Evolutionary conservation across 2,888 invertebrate genomes (phyloP).

Genomic region (Campaea margaritaria): DNA sequence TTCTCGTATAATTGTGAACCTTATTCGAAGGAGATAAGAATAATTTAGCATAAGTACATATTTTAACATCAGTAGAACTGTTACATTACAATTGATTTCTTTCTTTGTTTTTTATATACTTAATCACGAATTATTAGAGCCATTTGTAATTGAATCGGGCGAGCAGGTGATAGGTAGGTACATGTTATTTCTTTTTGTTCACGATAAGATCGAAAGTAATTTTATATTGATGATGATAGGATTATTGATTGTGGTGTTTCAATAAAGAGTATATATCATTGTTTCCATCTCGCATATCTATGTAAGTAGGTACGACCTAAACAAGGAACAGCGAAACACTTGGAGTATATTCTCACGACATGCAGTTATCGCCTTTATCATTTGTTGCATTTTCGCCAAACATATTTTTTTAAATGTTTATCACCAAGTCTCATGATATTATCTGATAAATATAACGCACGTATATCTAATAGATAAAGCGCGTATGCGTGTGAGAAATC

Average conservation of each 20-base stretch:
- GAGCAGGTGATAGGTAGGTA: too few relatives aligned
- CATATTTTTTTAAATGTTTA: background rate
- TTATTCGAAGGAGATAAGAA: slow-evolving; percentile 7
- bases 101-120: background rate
- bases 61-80: background rate
- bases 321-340: background rate
- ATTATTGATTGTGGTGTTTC: too few relatives aligned
- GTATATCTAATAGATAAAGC: background rate
- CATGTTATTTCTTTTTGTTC: too few relatives aligned
- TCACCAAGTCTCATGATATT: background rate
- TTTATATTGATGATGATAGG: too few relatives aligned
- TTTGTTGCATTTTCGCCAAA: background rate
- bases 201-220: too few relatives aligned
- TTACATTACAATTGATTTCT: background rate
- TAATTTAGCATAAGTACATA: background rate
- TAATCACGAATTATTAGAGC: background rate
- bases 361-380: background rate
- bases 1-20: slow-evolving; percentile 3
- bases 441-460: background rate
- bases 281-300: background rate
- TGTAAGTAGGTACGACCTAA: background rate
- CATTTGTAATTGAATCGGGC: too few relatives aligned
- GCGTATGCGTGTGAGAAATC: slow-evolving; percentile 47
- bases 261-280: background rate
- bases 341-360: background rate